Base-by-base conservation (phyloP, 2,113 vertebrate species). In the Mandrillus leucophaeus region DNA sequence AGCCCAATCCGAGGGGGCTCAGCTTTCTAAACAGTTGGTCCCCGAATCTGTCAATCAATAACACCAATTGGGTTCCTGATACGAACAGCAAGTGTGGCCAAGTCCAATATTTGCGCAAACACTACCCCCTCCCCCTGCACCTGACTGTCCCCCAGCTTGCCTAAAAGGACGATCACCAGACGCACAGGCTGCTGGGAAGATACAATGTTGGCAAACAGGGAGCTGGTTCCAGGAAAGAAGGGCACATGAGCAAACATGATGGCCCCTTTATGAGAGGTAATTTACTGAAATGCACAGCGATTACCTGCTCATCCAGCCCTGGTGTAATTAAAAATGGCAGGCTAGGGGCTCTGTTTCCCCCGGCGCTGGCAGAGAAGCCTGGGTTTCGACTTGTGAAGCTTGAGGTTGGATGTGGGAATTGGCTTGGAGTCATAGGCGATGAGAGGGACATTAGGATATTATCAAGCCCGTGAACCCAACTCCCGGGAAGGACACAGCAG, bases 81-180 rank as follows among this genome's bases (percentile, higher is more conserved):
- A 98, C 97, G 98, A 98, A 98, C 98, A 89, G 98, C 97, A 97
- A 98, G 93, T 96, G 82, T 97, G 98, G 99, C 99, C 99, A 99
- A 99, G 98, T 98, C 98, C 98, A 99, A 99, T 99, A 99, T 99
- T 99, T 99, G 98, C 98, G 98, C 97, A 98, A 98, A 97, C 85
- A 98, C 98, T 98, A 2, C 61, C 84, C 98, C 98, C 98, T 98
- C 98, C 98, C 98, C 95, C 96, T 96, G 97, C 95, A 95, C 84
- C 98, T 92, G 96, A 96, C 83, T 45, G 35, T 85, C 93, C 96
- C 82, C 18, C n/a, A 90, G 97, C 96, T 98, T 97, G 96, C 98
- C 95, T 0, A 95, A 82, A 96, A 66, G 11, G 98, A 93, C 95
- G 30, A 78, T 52, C 11, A 87, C 55, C 95, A 97, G 32, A 68